Percentiles rank a stretch among this genome's conserved stretches.
Conservation (phyloP, 2,797 vertebrate species). For the Poeciliopsis paucimaculata region DNA sequence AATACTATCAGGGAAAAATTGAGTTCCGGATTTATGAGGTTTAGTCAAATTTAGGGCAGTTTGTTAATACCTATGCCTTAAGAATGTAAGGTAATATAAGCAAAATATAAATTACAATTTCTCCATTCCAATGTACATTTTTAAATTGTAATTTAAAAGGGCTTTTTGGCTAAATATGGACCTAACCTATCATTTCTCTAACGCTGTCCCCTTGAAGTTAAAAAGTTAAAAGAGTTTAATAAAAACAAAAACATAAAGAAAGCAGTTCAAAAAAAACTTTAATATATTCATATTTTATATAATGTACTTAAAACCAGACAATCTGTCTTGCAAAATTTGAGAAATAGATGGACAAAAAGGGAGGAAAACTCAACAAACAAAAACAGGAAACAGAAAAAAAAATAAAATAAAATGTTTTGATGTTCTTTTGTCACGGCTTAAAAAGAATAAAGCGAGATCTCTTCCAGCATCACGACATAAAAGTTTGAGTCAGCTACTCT, state of each 20-base stretch:
- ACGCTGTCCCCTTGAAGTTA: slow-evolving; percentile 48
- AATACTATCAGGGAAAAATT: neutral
- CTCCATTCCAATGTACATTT: slow-evolving; percentile 1
- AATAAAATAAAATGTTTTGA: slow-evolving; percentile 39
- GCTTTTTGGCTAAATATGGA: neutral
- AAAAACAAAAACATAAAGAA: slow-evolving; percentile 39
- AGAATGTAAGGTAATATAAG: neutral
- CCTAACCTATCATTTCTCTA: slow-evolving; percentile 14
- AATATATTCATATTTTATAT: slow-evolving; percentile 81
- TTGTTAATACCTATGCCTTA: neutral
- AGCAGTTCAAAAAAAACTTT: slow-evolving; percentile 63
- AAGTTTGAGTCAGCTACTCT: slow-evolving; percentile 35
- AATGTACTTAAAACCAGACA: slow-evolving; percentile 77
- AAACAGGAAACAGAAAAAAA: slow-evolving; percentile 50
- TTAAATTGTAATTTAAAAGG: slow-evolving; percentile 2
- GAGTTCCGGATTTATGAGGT: neutral
- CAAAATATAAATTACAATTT: neutral
- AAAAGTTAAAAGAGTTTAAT: slow-evolving; percentile 64
- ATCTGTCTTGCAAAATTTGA: slow-evolving; percentile 68
- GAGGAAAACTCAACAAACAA: slow-evolving; percentile 54
- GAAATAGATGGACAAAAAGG: slow-evolving; percentile 71
- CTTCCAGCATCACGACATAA: slow-evolving; percentile 68
- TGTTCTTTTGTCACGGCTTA: slow-evolving; percentile 62
- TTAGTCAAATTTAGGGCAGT: neutral
- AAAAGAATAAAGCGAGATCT: slow-evolving; percentile 52